phyloP scores from a whole-genome alignment of 2,113 vertebrate species.

The Rhipidura dahli region DNA sequence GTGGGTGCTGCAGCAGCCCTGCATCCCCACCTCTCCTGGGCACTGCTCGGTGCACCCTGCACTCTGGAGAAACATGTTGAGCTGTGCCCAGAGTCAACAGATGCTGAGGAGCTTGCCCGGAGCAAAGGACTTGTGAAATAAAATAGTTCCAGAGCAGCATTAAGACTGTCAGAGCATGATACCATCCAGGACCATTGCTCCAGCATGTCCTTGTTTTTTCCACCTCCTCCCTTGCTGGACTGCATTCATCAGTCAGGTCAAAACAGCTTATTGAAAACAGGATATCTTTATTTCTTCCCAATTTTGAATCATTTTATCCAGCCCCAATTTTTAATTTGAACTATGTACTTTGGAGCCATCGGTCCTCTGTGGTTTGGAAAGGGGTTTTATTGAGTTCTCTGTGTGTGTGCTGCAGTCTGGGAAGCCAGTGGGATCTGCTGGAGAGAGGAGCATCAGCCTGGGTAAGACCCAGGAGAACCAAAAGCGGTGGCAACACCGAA shows the following conservation, averaged over 20 bases:
- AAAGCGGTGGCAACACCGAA: neutral
- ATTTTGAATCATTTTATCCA: constrained; percentile 57
- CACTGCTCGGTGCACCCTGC: neutral
- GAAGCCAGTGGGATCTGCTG: neutral
- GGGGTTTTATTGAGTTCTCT: constrained; percentile 10
- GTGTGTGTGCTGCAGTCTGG: constrained; percentile 10
- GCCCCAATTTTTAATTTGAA: constrained; percentile 31
- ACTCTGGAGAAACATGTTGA: neutral
- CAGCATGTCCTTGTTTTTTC: constrained; percentile 59
- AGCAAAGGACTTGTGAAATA: constrained; percentile 45
- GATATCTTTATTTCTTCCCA: constrained; percentile 16
- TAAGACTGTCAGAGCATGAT: constrained; percentile 38
- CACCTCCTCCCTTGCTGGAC: constrained; percentile 41
- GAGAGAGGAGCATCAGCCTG: constrained; percentile 24
- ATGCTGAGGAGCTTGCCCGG: neutral
- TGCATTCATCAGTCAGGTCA: constrained; percentile 32
- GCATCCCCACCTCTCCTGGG: neutral
- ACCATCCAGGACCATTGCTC: constrained; percentile 44
- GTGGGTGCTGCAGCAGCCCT: neutral
- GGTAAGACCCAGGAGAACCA: neutral
- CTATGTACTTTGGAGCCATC: constrained; percentile 41
- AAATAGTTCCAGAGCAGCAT: neutral
- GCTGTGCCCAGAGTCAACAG: constrained; percentile 36
- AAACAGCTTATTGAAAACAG: constrained; percentile 57
- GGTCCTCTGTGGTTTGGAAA: constrained; percentile 52